phyloP scores from a whole-genome alignment of 2,113 vertebrate species.

The Oostethus manadensis region DNA sequence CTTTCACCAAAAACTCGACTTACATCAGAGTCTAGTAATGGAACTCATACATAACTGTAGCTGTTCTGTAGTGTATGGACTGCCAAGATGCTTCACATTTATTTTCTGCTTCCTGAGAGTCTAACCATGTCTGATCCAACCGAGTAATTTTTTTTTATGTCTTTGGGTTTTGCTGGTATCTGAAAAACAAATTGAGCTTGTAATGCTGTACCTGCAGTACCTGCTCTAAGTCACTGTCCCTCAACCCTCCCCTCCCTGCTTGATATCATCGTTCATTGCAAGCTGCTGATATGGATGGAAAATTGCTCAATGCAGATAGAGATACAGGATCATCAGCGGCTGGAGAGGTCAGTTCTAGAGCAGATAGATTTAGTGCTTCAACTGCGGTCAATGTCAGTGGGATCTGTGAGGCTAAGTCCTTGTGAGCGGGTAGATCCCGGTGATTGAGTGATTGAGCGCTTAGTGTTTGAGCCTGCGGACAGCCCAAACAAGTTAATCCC shows the following conservation, averaged over 20 bases:
- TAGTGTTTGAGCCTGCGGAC: constrained; percentile 61
- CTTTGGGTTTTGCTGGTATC: neutral
- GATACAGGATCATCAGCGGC: constrained; percentile 37
- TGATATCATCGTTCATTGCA: constrained; percentile 31
- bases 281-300: constrained; percentile 38
- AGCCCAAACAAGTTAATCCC: constrained; percentile 71
- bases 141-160: neutral
- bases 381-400: constrained; percentile 54
- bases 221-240: constrained; percentile 1
- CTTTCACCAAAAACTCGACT: too few species aligned
- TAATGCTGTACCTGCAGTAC: constrained; percentile 18
- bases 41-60: too few species aligned
- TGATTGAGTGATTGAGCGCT: constrained; percentile 71
- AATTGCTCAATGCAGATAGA: constrained; percentile 37
- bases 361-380: constrained; percentile 38
- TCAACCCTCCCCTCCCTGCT: constrained; percentile 1
- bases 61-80: too few species aligned
- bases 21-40: too few species aligned
- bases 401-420: constrained; percentile 58
- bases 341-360: constrained; percentile 36
- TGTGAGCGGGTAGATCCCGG: constrained; percentile 58
- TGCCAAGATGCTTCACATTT: too few species aligned
- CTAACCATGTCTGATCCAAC: too few species aligned
- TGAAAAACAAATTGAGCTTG: constrained; percentile 5
- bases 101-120: too few species aligned